These are phyloP conservation scores for Hybognathus amarus DNA, from an alignment of 2,797 vertebrate species.

Conservation along the genomic window DNA sequence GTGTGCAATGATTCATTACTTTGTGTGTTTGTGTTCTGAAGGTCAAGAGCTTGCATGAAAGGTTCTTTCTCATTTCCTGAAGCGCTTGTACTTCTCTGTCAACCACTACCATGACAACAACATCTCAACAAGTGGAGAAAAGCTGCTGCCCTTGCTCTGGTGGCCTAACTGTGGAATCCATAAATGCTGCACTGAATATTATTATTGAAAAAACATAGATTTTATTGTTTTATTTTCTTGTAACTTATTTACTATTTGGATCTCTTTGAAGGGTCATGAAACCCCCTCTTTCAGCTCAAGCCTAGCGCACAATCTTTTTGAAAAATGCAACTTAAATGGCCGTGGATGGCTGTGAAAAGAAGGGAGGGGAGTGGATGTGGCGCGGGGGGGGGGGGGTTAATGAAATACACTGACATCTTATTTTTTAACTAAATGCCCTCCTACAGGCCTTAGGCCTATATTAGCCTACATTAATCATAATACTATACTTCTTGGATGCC, in stretches of 20 bases:
- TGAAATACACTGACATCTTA: too few species aligned
- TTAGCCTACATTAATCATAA: too few species aligned
- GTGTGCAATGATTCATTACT: too few species aligned
- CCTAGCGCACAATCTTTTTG: too few species aligned
- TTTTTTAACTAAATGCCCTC: too few species aligned
- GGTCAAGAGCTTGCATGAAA: constrained; percentile 61
- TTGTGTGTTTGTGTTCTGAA: constrained; percentile 44
- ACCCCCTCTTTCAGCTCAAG: too few species aligned
- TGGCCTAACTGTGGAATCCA: neutral
- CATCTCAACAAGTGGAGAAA: constrained; percentile 29
- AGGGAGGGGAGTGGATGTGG: too few species aligned
- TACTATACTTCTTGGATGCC: too few species aligned
- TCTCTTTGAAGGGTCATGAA: neutral
- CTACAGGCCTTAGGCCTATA: too few species aligned
- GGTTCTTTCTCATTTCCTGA: constrained; percentile 51
- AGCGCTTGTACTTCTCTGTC: constrained; percentile 45
- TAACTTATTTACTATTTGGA: neutral
- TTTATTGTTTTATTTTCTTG: neutral
- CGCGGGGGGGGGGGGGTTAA: too few species aligned
- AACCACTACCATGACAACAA: constrained; percentile 60
- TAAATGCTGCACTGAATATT: constrained; percentile 3
- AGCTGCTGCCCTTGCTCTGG: neutral
- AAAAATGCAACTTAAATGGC: too few species aligned
- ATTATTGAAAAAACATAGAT: neutral
- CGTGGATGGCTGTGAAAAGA: too few species aligned